These are phyloP conservation scores for Microtus pennsylvanicus DNA, from an alignment of 2,113 vertebrate genomes.

Conservation along the genomic window DNA sequence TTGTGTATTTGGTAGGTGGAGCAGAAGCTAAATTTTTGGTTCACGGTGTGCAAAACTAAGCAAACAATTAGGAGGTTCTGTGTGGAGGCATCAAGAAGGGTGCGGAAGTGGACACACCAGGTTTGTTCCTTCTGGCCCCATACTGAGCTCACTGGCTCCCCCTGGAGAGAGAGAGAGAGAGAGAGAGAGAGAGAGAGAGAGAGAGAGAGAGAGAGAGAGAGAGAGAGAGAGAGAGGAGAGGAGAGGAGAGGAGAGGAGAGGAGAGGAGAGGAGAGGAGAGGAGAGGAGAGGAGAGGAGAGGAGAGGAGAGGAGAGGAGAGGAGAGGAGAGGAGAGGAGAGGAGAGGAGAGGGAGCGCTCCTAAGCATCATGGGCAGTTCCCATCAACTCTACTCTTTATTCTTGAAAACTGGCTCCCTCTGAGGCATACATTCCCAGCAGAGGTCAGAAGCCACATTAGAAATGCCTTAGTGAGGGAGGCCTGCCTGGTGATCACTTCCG, in stretches of 20 bases:
- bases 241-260: no score
- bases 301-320: no score
- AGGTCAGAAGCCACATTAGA: not conserved
- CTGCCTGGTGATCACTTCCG: not conserved
- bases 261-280: no score
- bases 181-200: not conserved
- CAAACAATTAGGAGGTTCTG: not conserved
- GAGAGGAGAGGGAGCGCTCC: no score
- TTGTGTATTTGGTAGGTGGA: not conserved
- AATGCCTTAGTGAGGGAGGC: not conserved
- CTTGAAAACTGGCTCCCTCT: not conserved
- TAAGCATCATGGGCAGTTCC: not conserved
- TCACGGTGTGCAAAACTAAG: not conserved
- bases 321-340: no score
- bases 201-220: not conserved
- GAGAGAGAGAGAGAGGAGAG: no score
- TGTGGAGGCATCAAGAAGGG: not conserved
- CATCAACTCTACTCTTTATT: not conserved
- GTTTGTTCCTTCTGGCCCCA: not conserved
- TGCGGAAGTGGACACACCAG: not conserved
- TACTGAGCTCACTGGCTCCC: not conserved
- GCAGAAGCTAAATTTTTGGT: not conserved
- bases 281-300: no score
- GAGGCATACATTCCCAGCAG: not conserved
- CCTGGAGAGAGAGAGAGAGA: slow-evolving; percentile 5